Conservation (phyloP, 2,113 vertebrate genomes). For the Tenebrosternarchus preto region DNA sequence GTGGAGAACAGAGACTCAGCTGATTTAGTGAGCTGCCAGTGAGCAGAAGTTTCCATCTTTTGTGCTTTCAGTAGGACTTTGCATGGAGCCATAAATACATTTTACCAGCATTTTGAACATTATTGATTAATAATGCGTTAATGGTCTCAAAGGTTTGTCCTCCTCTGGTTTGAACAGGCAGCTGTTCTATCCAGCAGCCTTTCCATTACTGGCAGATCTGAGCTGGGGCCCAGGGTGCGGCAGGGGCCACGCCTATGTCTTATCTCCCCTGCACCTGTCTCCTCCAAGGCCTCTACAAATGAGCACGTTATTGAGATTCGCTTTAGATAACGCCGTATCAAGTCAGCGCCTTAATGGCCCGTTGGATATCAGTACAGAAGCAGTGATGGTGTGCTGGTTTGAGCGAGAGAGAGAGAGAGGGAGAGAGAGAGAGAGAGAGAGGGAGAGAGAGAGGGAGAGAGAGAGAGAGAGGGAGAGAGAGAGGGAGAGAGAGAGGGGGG, state of each 20-base stretch:
- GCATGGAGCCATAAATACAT: too few relatives aligned
- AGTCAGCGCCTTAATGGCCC: not conserved
- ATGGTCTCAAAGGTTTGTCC: too few relatives aligned
- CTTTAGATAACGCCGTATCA: constrained; percentile 3
- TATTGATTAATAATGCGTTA: too few relatives aligned
- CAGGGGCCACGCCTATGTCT: not conserved
- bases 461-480: not conserved
- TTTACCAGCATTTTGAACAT: too few relatives aligned
- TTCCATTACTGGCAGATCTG: too few relatives aligned
- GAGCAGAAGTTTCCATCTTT: too few relatives aligned
- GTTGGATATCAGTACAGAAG: not conserved
- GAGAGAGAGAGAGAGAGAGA: not conserved
- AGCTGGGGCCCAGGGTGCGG: too few relatives aligned
- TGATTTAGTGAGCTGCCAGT: too few relatives aligned
- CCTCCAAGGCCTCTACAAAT: not conserved
- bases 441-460: not conserved
- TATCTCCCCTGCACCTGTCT: not conserved
- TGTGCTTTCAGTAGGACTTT: too few relatives aligned
- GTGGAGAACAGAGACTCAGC: too few relatives aligned
- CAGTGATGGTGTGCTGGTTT: not conserved
- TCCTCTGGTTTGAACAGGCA: too few relatives aligned
- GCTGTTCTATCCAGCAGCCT: too few relatives aligned
- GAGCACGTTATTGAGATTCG: constrained; percentile 6
- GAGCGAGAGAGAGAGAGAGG: not conserved
- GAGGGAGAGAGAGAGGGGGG: not conserved